Base-by-base conservation (phyloP, 2,888 invertebrate genomes). In the Orchestes rusci region DNA sequence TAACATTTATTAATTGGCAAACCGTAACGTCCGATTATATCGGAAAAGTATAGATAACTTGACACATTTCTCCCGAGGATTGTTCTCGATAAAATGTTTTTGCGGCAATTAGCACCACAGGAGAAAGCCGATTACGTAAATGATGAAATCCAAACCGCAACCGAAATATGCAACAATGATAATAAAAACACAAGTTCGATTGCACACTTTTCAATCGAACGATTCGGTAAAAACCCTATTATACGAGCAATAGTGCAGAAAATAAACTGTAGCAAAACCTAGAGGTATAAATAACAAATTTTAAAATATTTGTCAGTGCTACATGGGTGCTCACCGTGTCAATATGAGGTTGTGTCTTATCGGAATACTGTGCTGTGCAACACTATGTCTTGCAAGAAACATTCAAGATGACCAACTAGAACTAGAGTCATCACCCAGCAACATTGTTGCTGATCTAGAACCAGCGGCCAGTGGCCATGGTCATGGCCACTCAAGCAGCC, bases 401-500 rank as follows among this genome's bases (percentile, higher is more conserved):
- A 58, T 54, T 31, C 62, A 65, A 37, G 65, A 64, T 31, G 62
- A 65, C 8, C 56, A 58, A 17, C 34, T 54, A 39, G 38, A 50
- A 20, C 40, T 52, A 27, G 52, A 44, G 4, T 32, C 40, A 16
- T n/a, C n/a, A 53, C 44, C 12, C 1, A 23, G 8, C 27, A 23
- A 23, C 27, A 23, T 47, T 30, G 16, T 27, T 12, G 7, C 32
- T 10, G 43, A 32, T 29, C 54, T 56, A 20, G 37, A 53, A n/a
- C 46, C 50, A 4, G 56, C 51, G 18, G 52, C 56, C 70, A 42
- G 30, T 34, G 39, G 35, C 8, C 45, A 45, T 16, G 52, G 53
- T 29, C 55, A 59, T 32, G 32, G 38, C 3, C 53, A 87, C 65
- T 46, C 49, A 3, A 45, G 45, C 17, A 73, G 75, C 55, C 75